Evolutionary conservation across 2,113 vertebrate species (phyloP).

Genomic region (Camarhynchus parvulus): DNA sequence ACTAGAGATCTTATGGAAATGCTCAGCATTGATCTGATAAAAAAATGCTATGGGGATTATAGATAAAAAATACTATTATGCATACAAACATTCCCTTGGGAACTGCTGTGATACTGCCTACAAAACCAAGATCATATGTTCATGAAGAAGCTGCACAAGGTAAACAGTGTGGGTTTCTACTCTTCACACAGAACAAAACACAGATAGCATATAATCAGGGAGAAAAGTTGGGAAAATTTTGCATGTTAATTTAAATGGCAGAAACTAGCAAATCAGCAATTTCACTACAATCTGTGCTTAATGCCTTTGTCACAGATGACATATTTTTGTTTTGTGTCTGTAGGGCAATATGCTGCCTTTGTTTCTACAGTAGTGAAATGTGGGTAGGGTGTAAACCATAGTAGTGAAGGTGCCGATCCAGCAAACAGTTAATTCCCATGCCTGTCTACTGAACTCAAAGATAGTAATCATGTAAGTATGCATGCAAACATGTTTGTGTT

Average conservation of each 20-base stretch:
- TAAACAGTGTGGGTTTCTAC: conserved; percentile 19
- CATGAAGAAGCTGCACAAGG: neutral
- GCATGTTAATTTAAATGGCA: neutral
- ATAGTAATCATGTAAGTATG: conserved; percentile 7
- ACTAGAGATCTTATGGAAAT: conserved; percentile 10
- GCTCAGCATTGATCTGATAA: conserved; percentile 26
- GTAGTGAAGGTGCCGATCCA: conserved; percentile 9
- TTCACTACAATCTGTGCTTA: neutral
- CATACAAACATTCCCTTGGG: conserved; percentile 41
- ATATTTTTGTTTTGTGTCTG: neutral
- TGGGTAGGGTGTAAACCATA: neutral
- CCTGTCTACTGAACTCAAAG: neutral
- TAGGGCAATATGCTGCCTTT: neutral
- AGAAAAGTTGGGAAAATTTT: neutral
- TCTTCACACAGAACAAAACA: neutral
- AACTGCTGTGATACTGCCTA: conserved; percentile 9
- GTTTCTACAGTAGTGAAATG: neutral
- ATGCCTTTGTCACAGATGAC: neutral
- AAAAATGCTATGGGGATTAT: neutral
- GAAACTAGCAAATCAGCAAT: neutral
- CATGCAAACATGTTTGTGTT: conserved; percentile 7
- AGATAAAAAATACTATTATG: conserved; percentile 40
- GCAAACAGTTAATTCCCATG: conserved; percentile 34
- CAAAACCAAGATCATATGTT: neutral
- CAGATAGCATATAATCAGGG: neutral